A percentile compares a stretch with the other conserved stretches of the same genome.
Evolutionary conservation across 2,113 vertebrate species (phyloP).

Genomic region (Chaetura pelagica): DNA sequence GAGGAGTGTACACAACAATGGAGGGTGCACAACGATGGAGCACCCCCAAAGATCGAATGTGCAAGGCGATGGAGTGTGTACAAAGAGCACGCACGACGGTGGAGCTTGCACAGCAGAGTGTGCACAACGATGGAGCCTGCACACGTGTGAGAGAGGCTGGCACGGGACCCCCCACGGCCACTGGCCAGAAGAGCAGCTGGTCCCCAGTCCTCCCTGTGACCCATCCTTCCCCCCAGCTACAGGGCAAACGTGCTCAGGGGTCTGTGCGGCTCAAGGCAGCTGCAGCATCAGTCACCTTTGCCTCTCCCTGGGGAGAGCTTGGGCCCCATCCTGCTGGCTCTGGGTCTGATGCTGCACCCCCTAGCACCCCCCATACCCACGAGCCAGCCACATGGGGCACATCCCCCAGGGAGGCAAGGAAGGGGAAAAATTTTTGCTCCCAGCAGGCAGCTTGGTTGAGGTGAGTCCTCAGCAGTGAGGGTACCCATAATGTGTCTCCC

Average conservation of each 20-base stretch:
- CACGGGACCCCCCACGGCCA: rapidly evolving
- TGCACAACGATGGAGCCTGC: rapidly evolving
- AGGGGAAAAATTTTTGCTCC: neutral
- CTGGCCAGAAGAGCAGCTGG: neutral
- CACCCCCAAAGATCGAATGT: rapidly evolving
- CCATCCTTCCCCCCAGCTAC: neutral
- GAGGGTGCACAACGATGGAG: too few species aligned
- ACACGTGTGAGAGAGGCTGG: neutral
- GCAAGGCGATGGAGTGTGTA: rapidly evolving
- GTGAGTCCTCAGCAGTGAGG: neutral
- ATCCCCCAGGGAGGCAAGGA: rapidly evolving
- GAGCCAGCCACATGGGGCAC: rapidly evolving
- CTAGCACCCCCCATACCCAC: neutral
- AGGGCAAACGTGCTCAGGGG: neutral
- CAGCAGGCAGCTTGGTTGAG: neutral
- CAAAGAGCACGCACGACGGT: rapidly evolving
- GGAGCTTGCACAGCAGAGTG: rapidly evolving
- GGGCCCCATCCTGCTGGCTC: neutral
- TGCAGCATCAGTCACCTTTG: constrained; percentile 44
- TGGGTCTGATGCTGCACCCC: neutral
- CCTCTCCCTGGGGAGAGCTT: rapidly evolving
- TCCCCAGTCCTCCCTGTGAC: neutral
- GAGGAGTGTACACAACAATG: too few species aligned
- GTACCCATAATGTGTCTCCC: neutral
- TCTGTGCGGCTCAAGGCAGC: neutral